Conservation (phyloP, 2,888 invertebrate genomes). For the Dromius quadrimaculatus region DNA sequence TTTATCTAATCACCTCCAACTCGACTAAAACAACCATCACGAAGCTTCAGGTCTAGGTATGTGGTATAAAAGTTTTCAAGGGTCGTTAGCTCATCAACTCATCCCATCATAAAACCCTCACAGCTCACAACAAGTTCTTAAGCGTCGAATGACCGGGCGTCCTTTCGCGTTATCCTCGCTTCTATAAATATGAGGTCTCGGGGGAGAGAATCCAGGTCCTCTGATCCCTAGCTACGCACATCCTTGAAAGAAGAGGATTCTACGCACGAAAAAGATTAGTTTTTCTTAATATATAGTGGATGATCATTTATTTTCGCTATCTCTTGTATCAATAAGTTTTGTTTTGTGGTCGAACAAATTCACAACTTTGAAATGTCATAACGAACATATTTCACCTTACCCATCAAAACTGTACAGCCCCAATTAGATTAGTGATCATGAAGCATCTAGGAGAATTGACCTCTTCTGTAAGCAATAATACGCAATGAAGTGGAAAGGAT, state of each 20-base stretch:
- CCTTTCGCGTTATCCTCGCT: too few species aligned
- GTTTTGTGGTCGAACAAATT: too few species aligned
- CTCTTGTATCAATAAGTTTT: too few species aligned
- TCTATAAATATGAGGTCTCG: neutral
- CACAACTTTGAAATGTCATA: too few species aligned
- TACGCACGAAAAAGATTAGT: neutral
- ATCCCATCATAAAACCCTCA: conserved; percentile 19
- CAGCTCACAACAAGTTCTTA: conserved; percentile 17
- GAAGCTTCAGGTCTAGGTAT: neutral
- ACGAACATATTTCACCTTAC: too few species aligned
- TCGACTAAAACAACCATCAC: conserved; percentile 1
- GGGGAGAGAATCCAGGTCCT: neutral
- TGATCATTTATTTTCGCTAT: too few species aligned
- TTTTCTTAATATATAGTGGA: too few species aligned
- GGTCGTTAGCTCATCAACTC: conserved; percentile 9
- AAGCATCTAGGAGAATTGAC: too few species aligned
- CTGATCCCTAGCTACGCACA: neutral
- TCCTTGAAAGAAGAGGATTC: neutral
- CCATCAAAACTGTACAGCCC: too few species aligned
- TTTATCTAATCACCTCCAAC: conserved; percentile 9
- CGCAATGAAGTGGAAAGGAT: too few species aligned
- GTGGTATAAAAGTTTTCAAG: conserved; percentile 6
- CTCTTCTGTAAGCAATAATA: too few species aligned
- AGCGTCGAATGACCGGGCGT: conserved; percentile 11
- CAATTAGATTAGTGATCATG: too few species aligned